phyloP scores from a whole-genome alignment of 2,888 invertebrate genomes.

The Drosophila anomalata region DNA sequence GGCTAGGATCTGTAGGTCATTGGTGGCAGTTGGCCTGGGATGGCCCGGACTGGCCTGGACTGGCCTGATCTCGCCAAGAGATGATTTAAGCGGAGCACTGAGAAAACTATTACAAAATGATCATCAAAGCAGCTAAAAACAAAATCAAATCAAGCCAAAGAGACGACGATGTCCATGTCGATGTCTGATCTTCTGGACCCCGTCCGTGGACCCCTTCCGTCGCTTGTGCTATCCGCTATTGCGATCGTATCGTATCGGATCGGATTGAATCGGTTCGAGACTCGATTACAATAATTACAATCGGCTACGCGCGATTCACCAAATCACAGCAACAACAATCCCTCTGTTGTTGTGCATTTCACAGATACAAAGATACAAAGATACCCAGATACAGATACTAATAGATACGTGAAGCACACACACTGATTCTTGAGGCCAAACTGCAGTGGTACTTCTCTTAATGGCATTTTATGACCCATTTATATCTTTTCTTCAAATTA shows the following conservation, averaged over 20 bases:
- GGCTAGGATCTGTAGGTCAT: too few species aligned
- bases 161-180: constrained; percentile 6
- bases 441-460: constrained; percentile 5
- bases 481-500: background rate
- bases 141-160: constrained; percentile 69
- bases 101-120: constrained; percentile 76
- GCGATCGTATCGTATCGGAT: constrained; percentile 66
- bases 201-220: background rate
- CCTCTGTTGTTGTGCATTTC: constrained; percentile 11
- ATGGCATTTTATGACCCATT: background rate
- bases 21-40: too few species aligned
- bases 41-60: background rate
- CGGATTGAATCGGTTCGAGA: constrained; percentile 78
- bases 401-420: constrained; percentile 16
- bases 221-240: constrained; percentile 11
- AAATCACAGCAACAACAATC: constrained; percentile 58
- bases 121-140: constrained; percentile 62
- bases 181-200: constrained; percentile 26
- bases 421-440: constrained; percentile 28
- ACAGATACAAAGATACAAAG: constrained; percentile 15
- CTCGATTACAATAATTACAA: constrained; percentile 83
- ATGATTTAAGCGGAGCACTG: constrained; percentile 74
- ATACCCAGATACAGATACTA: constrained; percentile 38
- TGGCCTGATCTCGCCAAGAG: constrained; percentile 35
- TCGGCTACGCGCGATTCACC: constrained; percentile 81